Base-by-base conservation (phyloP, 2,797 vertebrate genomes). In the Apogon hyalosoma region DNA sequence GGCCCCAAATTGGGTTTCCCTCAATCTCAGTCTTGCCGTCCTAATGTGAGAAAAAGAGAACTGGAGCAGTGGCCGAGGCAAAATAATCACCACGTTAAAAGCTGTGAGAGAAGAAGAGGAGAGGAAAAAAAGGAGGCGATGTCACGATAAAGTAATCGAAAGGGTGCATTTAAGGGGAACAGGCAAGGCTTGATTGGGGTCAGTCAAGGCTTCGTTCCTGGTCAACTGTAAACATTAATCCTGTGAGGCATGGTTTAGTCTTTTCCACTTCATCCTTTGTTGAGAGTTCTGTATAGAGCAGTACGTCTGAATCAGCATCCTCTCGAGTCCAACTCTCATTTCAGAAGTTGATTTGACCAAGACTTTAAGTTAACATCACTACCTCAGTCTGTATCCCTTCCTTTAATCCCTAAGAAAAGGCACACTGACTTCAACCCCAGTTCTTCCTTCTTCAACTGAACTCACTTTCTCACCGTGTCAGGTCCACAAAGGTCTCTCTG, bases 1-100 rank as follows among this genome's bases (percentile, higher is more conserved):
- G 79, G 81, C 86, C 84, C 88, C 79, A 92, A 92, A 93, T 89
- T 93, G 91, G 89, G 90, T 90, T 88, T 90, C 87, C 91, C 89
- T 93, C 91, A 92, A 93, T 93, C 90, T 90, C 84, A 53, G 91
- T 75, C 85, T 73, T 54, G 72, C 83, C 77, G 61, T 88, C 80
- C 87, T 86, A 84, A 91, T 87, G 87, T 88, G 87, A 88, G 89
- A 88, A 86, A 88, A 80, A 86, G 62, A 88, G 69, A 87, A 82
- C 59, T 69, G 39, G 75, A 88, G 84, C 84, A 88, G 73, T 70
- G 75, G 84, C 80, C 68, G 66, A 83, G 82, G 85, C 74, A 75
- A 82, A 79, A 91, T 90, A 90, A 92, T 92, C 88, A 92, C 76
- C 59, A 74, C 13, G 51, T 82, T 86, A 87, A 89, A 90, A 86